Evolutionary conservation across 2,797 vertebrate genomes (phyloP), one percentile per base, ranked within the genome.

Genomic region (Vultur gryphus): DNA sequence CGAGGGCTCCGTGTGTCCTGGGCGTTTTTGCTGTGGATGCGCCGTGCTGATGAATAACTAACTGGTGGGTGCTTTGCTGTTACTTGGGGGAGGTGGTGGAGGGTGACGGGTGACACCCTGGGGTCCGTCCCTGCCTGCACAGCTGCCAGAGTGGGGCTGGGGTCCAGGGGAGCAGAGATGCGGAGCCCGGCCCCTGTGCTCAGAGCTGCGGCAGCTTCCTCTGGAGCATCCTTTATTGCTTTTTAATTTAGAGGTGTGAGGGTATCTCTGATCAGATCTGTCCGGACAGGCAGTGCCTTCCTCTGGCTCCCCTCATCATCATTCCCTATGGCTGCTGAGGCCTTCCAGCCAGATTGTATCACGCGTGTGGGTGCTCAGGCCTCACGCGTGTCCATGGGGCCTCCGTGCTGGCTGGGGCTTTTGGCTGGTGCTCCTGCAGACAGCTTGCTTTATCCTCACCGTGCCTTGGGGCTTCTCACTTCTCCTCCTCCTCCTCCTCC

Each of bases 381-480:
- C 39, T 70, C 0, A 0, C 3, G 4, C 0, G 4, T 37, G 20
- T 37, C n/a, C 0, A 0, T 49, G 57, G 57, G 33, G 8, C 49
- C 48, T 43, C 61, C 0, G 0, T 66, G 64, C 37, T 2, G 3
- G 44, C 39, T 0, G 2, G 44, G 33, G 16, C 43, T 72, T 49
- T 75, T 0, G 2, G 44, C 20, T 26, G 61, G 19, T 82, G 77
- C 41, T 83, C 20, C 26, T 77, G 29, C 49, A 59, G 35, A 20
- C 17, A 17, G 4, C 33, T 46, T 39, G 66, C 43, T 48, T 52
- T 25, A 23, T 43, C 51, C 18, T 88, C 67, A 9, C 15, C 0
- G 2, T 55, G 29, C 18, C 20, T 6, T 10, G 10, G 25, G 37
- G 11, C 4, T 41, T 65, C 51, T 61, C 31, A 24, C 25, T 9